phyloP scores from a whole-genome alignment of 2,113 vertebrate genomes.

The Phaethornis superciliosus region DNA sequence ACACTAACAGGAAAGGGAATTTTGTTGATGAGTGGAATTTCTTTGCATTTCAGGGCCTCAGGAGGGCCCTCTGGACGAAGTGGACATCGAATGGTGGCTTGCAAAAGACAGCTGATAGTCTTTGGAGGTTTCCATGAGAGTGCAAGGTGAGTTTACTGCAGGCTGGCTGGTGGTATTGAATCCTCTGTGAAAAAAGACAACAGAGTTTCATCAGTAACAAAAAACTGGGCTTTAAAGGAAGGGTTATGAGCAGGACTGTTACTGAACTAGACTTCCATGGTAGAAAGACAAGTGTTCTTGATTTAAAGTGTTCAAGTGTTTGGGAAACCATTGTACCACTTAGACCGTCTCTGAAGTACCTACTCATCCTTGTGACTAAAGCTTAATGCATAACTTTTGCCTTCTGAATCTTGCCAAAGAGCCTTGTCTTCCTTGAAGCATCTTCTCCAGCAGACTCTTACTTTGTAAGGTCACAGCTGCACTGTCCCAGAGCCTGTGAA shows the following conservation, averaged over 20 bases:
- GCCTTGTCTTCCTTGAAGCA: not conserved
- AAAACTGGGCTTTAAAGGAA: not conserved
- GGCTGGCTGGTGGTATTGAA: not conserved
- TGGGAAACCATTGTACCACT: not conserved
- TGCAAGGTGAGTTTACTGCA: constrained; percentile 76
- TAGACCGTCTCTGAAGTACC: not conserved
- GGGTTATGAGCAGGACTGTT: not conserved
- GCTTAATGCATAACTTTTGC: not conserved
- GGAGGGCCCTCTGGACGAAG: constrained; percentile 93
- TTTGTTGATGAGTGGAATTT: not conserved
- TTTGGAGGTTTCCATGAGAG: constrained; percentile 98
- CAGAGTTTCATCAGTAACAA: not conserved
- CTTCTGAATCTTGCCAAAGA: not conserved
- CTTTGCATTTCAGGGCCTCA: constrained; percentile 75
- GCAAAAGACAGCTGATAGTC: constrained; percentile 88
- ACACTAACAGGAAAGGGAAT: not conserved
- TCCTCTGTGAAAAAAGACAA: not conserved
- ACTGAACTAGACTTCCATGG: not conserved
- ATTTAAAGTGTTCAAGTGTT: not conserved
- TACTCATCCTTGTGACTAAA: not conserved
- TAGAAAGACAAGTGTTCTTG: not conserved
- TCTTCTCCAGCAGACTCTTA: not conserved
- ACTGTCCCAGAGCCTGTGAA: not conserved
- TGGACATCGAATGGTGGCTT: constrained; percentile 92
- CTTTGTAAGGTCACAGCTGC: not conserved